Evolutionary conservation across 2,113 vertebrate genomes (phyloP), one percentile per base, ranked within the genome.

Genomic region (Scomber japonicus): DNA sequence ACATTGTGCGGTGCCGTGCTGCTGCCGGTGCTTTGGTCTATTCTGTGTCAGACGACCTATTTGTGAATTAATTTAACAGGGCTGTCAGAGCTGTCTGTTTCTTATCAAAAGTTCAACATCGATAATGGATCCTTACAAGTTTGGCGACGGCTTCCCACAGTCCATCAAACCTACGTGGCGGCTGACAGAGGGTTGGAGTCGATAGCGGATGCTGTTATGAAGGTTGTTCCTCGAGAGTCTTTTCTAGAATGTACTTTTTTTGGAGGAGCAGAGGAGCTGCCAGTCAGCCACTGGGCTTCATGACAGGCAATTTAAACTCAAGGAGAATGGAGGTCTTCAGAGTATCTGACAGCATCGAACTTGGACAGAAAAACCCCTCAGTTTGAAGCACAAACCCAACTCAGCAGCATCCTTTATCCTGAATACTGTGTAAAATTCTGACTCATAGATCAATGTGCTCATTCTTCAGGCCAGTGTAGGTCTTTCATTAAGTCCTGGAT

Each of bases 241-340:
- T 87, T 82, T 79, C 81, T 82, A 67, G 80, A 88, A 84, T 69
- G 79, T 82, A 78, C 82, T 91, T 93, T 90, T 90, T 88, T 87
- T 75, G 76, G 87, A 77, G 66, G 81, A 83, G 87, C 62, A 71
- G 88, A 92, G 79, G 66, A 90, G 85, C 91, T 94, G 93, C 87
- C 91, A 91, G 88, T 91, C 91, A 92, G 81, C 65, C 51, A 19
- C 57, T 1, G 67, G 68, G 81, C 67, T 67, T 81, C 80, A 82
- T 84, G 90, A 90, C 89, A 87, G 91, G 86, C 90, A 91, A 91
- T 94, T 94, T 94, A 82, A 91, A 91, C 83, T 87, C 64, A 81
- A 85, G 86, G 86, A 91, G 84, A 84, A 74, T 2, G 71, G 84
- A 87, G 76, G 89, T 77, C 71, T 83, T 81, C 64, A 71, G 68